These are phyloP conservation scores for Mixornis gularis DNA, from an alignment of 2,113 vertebrate species.

Conservation along the genomic window DNA sequence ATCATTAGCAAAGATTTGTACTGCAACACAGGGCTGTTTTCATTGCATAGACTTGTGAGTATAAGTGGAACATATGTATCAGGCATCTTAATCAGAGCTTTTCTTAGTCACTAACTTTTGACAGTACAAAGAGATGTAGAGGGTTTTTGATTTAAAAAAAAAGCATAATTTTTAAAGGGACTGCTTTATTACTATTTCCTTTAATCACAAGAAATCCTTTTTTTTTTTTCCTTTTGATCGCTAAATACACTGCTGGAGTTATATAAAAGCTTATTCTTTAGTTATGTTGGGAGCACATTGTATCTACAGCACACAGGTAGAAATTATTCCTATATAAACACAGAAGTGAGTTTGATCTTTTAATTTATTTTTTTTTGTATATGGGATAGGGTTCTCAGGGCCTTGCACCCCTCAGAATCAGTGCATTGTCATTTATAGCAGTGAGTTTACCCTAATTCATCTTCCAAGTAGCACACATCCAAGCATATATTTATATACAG, in stretches of 20 bases:
- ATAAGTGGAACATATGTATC: background rate
- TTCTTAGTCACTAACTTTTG: background rate
- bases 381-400: background rate
- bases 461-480: background rate
- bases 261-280: background rate
- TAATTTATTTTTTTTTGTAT: background rate
- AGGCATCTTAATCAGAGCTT: background rate
- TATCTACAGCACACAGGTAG: background rate
- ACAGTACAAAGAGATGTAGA: background rate
- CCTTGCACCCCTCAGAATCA: background rate
- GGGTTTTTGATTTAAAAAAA: background rate
- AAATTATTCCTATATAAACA: background rate
- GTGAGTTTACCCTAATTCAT: background rate
- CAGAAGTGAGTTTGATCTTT: background rate
- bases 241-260: background rate
- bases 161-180: fast-evolving
- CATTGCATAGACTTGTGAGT: background rate
- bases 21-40: background rate
- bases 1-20: conserved; percentile 28
- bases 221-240: background rate
- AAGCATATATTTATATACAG: background rate
- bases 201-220: background rate
- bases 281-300: background rate
- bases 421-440: background rate
- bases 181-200: background rate